phyloP scores from a whole-genome alignment of 2,797 vertebrate genomes.

The Pangasius djambal region DNA sequence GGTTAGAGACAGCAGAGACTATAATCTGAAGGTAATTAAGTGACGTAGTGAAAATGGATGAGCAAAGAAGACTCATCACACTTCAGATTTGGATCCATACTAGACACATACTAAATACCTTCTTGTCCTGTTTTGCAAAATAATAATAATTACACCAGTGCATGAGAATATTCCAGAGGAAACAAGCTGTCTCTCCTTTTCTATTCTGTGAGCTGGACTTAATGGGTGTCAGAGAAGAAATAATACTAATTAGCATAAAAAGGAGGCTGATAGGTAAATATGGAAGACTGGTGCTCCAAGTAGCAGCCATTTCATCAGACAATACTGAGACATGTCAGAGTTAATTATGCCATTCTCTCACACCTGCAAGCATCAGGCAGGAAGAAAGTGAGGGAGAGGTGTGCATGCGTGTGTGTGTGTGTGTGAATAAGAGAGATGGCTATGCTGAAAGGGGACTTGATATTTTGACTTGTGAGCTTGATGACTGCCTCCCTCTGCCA shows the following conservation, averaged over 20 bases:
- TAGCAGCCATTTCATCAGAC: slow-evolving; percentile 56
- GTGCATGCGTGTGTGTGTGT: not conserved
- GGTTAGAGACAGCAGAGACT: not conserved
- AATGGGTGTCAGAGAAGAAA: slow-evolving; percentile 52
- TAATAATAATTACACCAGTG: slow-evolving; percentile 33
- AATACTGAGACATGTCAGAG: slow-evolving; percentile 66
- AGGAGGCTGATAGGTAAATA: slow-evolving; percentile 61
- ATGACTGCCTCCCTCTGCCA: slow-evolving; percentile 73
- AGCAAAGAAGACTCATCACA: not conserved
- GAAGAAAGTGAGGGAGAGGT: slow-evolving; percentile 37
- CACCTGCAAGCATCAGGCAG: slow-evolving; percentile 75
- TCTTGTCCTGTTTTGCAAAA: slow-evolving; percentile 22
- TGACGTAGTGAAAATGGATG: not conserved
- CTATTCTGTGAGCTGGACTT: slow-evolving; percentile 45
- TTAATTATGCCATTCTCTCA: slow-evolving; percentile 76
- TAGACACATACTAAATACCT: slow-evolving; percentile 6
- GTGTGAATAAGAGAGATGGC: slow-evolving; percentile 16
- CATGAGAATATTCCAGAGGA: slow-evolving; percentile 37
- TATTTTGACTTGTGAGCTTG: slow-evolving; percentile 64
- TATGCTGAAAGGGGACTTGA: slow-evolving; percentile 52
- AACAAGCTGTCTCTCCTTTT: slow-evolving; percentile 46
- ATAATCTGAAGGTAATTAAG: slow-evolving; percentile 8
- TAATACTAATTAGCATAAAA: slow-evolving; percentile 58
- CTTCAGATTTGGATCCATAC: not conserved
- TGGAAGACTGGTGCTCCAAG: slow-evolving; percentile 55